phyloP scores from a whole-genome alignment of 2,888 invertebrate species.

The Lycaena phlaeas region DNA sequence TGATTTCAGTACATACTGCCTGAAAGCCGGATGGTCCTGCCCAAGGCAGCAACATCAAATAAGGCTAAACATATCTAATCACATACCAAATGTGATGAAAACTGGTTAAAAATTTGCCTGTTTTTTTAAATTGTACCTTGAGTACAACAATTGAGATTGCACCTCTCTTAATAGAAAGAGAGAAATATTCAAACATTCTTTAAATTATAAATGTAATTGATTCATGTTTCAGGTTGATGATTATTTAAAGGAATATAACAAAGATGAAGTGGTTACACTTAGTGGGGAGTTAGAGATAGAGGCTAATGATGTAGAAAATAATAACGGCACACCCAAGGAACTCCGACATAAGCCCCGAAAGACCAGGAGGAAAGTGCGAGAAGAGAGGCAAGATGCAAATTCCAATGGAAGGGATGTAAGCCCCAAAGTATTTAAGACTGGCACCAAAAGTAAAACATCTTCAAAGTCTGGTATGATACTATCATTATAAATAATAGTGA shows the following conservation, averaged over 20 bases:
- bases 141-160: too few relatives aligned
- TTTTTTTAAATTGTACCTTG: too few relatives aligned
- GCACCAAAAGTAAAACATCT: conserved; percentile 39
- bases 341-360: conserved; percentile 55
- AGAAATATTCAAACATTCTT: too few relatives aligned
- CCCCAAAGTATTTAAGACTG: conserved; percentile 60
- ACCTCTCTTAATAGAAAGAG: too few relatives aligned
- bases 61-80: too few relatives aligned
- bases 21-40: too few relatives aligned
- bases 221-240: conserved; percentile 51
- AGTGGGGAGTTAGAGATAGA: conserved; percentile 69
- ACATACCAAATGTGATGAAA: too few relatives aligned
- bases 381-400: conserved; percentile 49
- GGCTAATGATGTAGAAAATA: conserved; percentile 58
- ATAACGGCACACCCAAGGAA: conserved; percentile 52
- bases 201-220: too few relatives aligned
- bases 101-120: too few relatives aligned
- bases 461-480: conserved; percentile 40
- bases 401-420: conserved; percentile 56
- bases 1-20: too few relatives aligned
- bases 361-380: conserved; percentile 53
- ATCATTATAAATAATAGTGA: too few relatives aligned
- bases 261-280: conserved; percentile 61
- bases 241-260: conserved; percentile 65
- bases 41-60: too few relatives aligned